Evolutionary conservation across 2,797 vertebrate species (phyloP).

Genomic region (Enoplosus armatus): DNA sequence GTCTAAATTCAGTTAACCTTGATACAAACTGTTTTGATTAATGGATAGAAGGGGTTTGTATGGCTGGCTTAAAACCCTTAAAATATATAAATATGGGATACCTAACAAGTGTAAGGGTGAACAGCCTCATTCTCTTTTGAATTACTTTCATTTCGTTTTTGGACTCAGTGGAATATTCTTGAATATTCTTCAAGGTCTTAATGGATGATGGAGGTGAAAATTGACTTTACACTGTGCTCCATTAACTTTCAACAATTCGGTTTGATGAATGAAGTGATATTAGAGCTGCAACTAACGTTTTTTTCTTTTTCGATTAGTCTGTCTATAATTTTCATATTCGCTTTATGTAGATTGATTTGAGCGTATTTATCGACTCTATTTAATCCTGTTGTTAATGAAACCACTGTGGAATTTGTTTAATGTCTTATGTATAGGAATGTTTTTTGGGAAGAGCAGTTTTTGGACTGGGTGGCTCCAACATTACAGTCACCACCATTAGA

Average conservation of each 20-base stretch:
- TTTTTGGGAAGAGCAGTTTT: no score
- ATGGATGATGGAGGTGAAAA: background rate
- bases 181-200: background rate
- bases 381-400: no score
- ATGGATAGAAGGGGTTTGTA: background rate
- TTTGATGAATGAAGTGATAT: background rate
- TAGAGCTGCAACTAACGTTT: background rate
- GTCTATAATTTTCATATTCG: background rate
- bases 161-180: background rate
- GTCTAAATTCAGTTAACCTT: background rate
- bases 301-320: background rate
- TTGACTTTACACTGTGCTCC: background rate
- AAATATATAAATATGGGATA: no score
- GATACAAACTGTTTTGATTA: background rate
- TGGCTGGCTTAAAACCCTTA: background rate
- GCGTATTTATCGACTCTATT: no score
- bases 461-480: no score
- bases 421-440: no score
- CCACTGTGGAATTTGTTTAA: no score
- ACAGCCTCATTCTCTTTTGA: no score
- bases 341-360: no score
- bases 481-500: no score
- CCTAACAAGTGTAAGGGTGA: background rate
- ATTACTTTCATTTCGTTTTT: background rate
- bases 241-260: background rate